phyloP scores from a whole-genome alignment of 1,140 invertebrate species.

The Drosophila yakuba region DNA sequence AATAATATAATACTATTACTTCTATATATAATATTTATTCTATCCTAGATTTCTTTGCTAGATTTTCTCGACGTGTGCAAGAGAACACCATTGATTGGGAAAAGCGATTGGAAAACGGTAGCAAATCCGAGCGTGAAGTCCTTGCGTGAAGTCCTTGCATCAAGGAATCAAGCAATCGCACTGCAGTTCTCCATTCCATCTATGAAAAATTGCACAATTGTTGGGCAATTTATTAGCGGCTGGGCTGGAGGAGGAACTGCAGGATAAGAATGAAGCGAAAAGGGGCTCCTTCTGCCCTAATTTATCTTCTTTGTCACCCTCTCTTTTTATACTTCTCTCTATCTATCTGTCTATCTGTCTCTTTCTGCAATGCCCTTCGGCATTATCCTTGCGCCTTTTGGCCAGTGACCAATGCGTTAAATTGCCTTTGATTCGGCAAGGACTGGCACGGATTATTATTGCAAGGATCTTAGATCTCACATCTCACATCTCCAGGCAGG shows the following conservation, averaged over 20 bases:
- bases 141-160: too few relatives aligned
- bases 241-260: conserved; percentile 17
- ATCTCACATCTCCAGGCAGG: conserved; percentile 12
- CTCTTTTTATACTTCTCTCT: background rate
- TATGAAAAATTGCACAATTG: conserved; percentile 79
- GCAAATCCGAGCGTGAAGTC: conserved; percentile 73
- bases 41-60: background rate
- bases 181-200: conserved; percentile 37
- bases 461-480: conserved; percentile 21
- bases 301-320: conserved; percentile 53
- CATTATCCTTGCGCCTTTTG: conserved; percentile 1
- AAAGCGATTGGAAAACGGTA: conserved; percentile 53
- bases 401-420: conserved; percentile 73
- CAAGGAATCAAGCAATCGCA: background rate
- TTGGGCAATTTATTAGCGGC: conserved; percentile 72
- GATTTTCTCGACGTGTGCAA: conserved; percentile 3
- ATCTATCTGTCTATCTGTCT: too few relatives aligned
- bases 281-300: conserved; percentile 43
- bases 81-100: conserved; percentile 22
- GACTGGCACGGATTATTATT: conserved; percentile 66
- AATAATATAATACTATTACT: too few relatives aligned
- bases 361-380: background rate
- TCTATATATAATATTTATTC: too few relatives aligned
- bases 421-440: conserved; percentile 63
- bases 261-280: background rate